A percentile compares a stretch with the other conserved stretches of the same genome.
These are phyloP conservation scores for Trissolcus japonicus DNA, from an alignment of 2,888 invertebrate genomes.

Conservation along the genomic window DNA sequence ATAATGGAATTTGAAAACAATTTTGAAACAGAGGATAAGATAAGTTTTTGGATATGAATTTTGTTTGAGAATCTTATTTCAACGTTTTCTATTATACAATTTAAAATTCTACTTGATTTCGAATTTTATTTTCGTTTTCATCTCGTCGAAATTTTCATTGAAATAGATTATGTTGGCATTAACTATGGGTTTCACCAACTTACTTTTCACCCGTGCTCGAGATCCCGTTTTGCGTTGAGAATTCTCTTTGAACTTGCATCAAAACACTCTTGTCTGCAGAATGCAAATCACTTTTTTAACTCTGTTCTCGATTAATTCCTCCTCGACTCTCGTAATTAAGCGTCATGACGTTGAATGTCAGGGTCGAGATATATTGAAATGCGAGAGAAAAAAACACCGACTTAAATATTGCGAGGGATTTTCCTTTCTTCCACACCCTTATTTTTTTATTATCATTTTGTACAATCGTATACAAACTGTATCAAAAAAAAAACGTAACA, in stretches of 20 bases:
- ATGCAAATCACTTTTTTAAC: slow-evolving; percentile 53
- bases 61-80: no score
- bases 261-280: slow-evolving; percentile 26
- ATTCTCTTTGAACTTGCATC: slow-evolving; percentile 18
- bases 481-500: slow-evolving; percentile 12
- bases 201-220: not conserved
- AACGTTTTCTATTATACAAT: no score
- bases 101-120: no score
- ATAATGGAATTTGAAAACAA: no score
- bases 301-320: slow-evolving; percentile 53
- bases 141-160: not conserved
- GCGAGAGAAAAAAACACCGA: slow-evolving; percentile 39
- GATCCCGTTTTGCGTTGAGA: slow-evolving; percentile 10
- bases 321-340: slow-evolving; percentile 45
- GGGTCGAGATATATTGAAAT: slow-evolving; percentile 52
- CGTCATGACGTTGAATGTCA: slow-evolving; percentile 49
- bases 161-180: no score
- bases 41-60: no score
- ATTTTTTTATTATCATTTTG: slow-evolving; percentile 14
- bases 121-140: not conserved
- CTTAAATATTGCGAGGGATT: slow-evolving; percentile 17
- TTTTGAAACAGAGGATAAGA: no score
- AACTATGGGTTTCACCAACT: not conserved
- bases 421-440: slow-evolving; percentile 14
- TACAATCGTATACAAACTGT: slow-evolving; percentile 26